Conservation (phyloP, 2,113 vertebrate species). For the Helogale parvula region DNA sequence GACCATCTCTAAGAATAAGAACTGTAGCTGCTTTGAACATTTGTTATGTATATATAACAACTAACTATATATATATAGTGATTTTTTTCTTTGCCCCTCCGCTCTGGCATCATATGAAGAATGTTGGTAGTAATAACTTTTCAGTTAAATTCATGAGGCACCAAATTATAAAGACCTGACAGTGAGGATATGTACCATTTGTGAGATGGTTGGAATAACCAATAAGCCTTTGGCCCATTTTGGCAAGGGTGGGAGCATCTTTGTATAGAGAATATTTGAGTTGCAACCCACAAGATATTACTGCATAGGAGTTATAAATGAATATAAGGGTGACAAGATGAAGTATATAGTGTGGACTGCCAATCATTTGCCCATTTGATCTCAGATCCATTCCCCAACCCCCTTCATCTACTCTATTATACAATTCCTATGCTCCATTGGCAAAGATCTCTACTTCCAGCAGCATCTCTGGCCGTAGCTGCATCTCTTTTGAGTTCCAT, state of each 20-base stretch:
- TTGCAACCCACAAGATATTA: neutral
- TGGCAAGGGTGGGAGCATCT: neutral
- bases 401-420: neutral
- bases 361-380: neutral
- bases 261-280: neutral
- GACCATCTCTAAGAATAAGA: neutral
- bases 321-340: neutral
- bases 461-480: no score
- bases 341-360: neutral
- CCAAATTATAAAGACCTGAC: neutral
- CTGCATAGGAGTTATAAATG: neutral
- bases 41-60: neutral
- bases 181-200: neutral
- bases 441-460: neutral
- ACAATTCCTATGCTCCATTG: neutral
- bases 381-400: neutral
- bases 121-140: neutral
- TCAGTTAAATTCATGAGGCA: neutral
- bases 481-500: neutral
- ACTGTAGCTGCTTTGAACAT: neutral
- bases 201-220: neutral
- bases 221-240: neutral
- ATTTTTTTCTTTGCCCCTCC: neutral
- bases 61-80: neutral
- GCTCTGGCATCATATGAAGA: neutral